Evolutionary conservation across 2,888 invertebrate species (phyloP), one percentile per base, ranked within the genome.

Genomic region (Tineola bisselliella): DNA sequence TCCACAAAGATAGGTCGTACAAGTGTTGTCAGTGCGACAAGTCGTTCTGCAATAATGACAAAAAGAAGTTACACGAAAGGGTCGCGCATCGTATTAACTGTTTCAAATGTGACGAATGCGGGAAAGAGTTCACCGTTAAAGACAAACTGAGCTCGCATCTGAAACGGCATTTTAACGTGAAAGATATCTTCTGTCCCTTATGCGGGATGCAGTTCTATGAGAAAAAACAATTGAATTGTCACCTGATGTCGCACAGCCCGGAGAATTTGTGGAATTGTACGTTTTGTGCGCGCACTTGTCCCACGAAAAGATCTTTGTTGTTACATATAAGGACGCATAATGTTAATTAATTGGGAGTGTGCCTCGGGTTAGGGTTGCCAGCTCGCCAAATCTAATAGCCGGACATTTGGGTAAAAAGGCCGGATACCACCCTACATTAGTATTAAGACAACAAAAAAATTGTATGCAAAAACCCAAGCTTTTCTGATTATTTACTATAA

Each of bases 11-110:
- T 8, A 58, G 33, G n/a, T 10, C 15, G 11, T 58, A 15, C 33
- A 80, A 79, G 65, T 87, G 87, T 33, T 67, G 68, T 1, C 79
- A 72, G 54, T 87, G 87, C 43, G 1, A 69, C 0, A 80, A 82
- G 44, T 74, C 71, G 0, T 87, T 87, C 30, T 63, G 66, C 0
- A 83, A 76, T 63, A 82, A 81, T 56, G 66, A 65, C 0, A 65
- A 70, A 0, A 69, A 84, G 0, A 82, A 79, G 59, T 64, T 64
- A 0, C 87, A 87, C 59, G 79, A 82, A 31, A 71, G 63, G 8
- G 6, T 63, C 0, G 65, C 63, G 0, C 87, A 87, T 17, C 68
- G 77, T 30, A 57, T 82, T 0, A 71, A 19, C 11, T 58, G 58
- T 15, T 58, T 58, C 11, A 4, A 33, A 13, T 58, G 58, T 13